These are phyloP conservation scores for Pyxicephalus adspersus DNA, from an alignment of 2,113 vertebrate species.

Conservation along the genomic window DNA sequence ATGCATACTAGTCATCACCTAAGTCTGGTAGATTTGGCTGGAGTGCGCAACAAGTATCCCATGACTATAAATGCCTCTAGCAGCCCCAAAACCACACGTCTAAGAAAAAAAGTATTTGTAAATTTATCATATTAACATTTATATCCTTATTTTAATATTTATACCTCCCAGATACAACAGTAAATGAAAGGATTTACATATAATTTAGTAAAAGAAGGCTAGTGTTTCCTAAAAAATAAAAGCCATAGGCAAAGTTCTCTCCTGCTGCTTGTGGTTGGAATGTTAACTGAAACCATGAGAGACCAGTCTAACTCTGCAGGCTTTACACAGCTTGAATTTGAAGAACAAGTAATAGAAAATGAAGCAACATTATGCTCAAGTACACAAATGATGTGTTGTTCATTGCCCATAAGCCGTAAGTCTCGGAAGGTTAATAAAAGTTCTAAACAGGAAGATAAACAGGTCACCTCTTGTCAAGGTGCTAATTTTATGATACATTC, in stretches of 20 bases:
- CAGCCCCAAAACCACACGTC: too few relatives aligned
- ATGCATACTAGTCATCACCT: too few relatives aligned
- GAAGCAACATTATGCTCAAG: slow-evolving; percentile 70
- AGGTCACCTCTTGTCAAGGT: background rate
- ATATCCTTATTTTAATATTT: too few relatives aligned
- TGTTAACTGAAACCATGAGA: slow-evolving; percentile 65
- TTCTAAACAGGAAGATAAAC: background rate
- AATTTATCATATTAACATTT: too few relatives aligned
- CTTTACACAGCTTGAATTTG: slow-evolving; percentile 72
- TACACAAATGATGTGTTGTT: slow-evolving; percentile 68
- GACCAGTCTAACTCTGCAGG: slow-evolving; percentile 62
- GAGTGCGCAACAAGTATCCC: too few relatives aligned
- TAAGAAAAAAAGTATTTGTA: too few relatives aligned
- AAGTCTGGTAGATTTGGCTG: too few relatives aligned
- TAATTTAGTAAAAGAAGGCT: too few relatives aligned
- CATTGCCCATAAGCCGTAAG: slow-evolving; percentile 64
- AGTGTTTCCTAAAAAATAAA: slow-evolving; percentile 37
- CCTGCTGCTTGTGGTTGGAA: slow-evolving; percentile 63
- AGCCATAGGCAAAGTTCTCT: slow-evolving; percentile 62
- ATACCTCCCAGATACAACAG: too few relatives aligned
- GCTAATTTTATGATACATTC: background rate
- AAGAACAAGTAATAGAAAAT: slow-evolving; percentile 70
- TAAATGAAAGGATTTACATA: too few relatives aligned
- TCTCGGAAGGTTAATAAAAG: slow-evolving; percentile 1
- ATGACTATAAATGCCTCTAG: too few relatives aligned